Percentiles rank a stretch among this genome's conserved stretches.
phyloP scores from a whole-genome alignment of 2,888 invertebrate species.

The Lysandra bellargus region DNA sequence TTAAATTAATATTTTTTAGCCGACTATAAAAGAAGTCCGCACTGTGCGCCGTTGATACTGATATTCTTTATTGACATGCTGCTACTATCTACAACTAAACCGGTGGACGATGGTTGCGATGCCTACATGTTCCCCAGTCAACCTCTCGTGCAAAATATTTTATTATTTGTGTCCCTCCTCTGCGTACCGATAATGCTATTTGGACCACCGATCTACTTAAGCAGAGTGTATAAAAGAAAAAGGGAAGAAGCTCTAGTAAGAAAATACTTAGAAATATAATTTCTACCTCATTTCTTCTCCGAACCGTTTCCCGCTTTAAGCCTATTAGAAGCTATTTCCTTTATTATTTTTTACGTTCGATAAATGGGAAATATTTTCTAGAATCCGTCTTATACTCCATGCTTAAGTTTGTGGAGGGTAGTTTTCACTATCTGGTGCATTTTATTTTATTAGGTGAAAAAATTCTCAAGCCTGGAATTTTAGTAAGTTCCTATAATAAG shows the following conservation, averaged over 20 bases:
- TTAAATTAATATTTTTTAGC: constrained; percentile 35
- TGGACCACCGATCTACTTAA: constrained; percentile 84
- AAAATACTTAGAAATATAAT: constrained; percentile 37
- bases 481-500: too few relatives aligned
- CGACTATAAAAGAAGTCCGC: constrained; percentile 51
- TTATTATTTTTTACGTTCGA: background rate
- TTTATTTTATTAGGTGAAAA: background rate
- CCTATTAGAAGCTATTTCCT: background rate
- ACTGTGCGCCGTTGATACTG: constrained; percentile 87
- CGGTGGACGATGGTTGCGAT: constrained; percentile 62
- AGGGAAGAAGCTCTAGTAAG: constrained; percentile 45
- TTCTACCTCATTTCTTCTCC: constrained; percentile 31
- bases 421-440: background rate
- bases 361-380: background rate
- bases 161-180: constrained; percentile 79
- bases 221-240: constrained; percentile 45
- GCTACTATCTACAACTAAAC: constrained; percentile 63
- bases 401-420: background rate
- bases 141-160: constrained; percentile 75
- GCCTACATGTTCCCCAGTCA: constrained; percentile 81
- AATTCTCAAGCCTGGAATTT: too few relatives aligned
- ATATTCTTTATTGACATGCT: constrained; percentile 90
- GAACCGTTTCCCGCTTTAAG: background rate
- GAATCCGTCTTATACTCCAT: background rate
- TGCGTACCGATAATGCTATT: constrained; percentile 88